Evolutionary conservation across 1,140 invertebrate genomes (phyloP), one percentile per base, ranked within the genome.

Genomic region (Aphelenchoides besseyi): DNA sequence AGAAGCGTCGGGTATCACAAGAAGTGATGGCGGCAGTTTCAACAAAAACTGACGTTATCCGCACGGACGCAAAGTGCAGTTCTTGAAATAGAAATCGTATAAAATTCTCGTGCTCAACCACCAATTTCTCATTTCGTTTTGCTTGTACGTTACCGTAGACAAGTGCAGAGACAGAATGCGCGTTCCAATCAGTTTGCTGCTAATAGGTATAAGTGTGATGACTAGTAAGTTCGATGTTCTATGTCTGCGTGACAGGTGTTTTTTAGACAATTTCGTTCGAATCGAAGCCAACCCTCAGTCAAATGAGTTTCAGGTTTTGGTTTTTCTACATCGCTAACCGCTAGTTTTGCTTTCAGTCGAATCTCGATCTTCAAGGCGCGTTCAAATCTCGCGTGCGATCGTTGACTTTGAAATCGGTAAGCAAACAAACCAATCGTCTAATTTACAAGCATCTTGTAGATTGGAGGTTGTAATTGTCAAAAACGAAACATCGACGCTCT

Each of bases 371-470:
- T 12, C 41, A 48, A 48, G 18, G 55, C 18, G 55, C 55, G 5
- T 59, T 59, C 5, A 59, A 59, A 33, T 59, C 55, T 5, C 5
- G 18, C 5, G 23, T 59, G 5, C 55, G 55, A 5, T 59, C 55
- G 18, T 33, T 59, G 55, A 59, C 55, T 33, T 59, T 59, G 55
- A 59, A 59, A 59, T 59, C 55, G 5, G 55, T 59, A 33, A n/a
- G n/a, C n/a, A n/a, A n/a, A n/a, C n/a, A n/a, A n/a, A n/a, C n/a
- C n/a, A n/a, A n/a, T n/a, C 41, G 41, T 48, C 23, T 16, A 12
- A 48, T 48, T 48, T 23, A 48, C 41, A 16, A n/a, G 41, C 41
- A 16, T 48, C 23, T 23, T 48, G 41, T 48, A 12, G 41, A 48
- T 23, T 48, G 41, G 41, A 12, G 41, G 41, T 23, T 48, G 41